Percentiles rank a stretch among this genome's conserved stretches.
phyloP scores from a whole-genome alignment of 2,797 vertebrate species.

The Coccyzus lansbergi region DNA sequence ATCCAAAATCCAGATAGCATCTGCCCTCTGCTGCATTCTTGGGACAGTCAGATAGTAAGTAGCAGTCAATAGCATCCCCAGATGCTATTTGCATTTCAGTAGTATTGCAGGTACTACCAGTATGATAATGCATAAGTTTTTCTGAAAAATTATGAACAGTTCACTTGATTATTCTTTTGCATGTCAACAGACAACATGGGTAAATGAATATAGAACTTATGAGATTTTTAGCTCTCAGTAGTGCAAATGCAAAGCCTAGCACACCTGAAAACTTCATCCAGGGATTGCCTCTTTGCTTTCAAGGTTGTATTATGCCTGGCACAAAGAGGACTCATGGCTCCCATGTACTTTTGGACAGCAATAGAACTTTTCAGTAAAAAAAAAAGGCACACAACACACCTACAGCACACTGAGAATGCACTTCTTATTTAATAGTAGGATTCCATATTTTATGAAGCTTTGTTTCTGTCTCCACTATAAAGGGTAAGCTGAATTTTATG shows the following conservation, averaged over 20 bases:
- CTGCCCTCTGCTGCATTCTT: not conserved
- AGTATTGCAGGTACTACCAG: not conserved
- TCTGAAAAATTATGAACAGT: not conserved
- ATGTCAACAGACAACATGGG: not conserved
- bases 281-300: not conserved
- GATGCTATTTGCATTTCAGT: not conserved
- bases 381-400: not conserved
- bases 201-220: not conserved
- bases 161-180: not conserved
- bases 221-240: not conserved
- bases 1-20: not conserved
- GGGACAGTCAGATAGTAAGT: not conserved
- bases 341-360: not conserved
- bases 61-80: not conserved
- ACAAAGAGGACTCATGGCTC: rapidly evolving
- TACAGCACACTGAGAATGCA: rapidly evolving
- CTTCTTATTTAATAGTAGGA: not conserved
- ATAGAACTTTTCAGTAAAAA: not conserved
- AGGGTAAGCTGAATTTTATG: not conserved
- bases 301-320: not conserved
- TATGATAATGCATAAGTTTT: not conserved
- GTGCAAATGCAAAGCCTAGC: not conserved
- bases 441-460: not conserved
- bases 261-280: not conserved
- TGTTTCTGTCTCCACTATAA: not conserved